Evolutionary conservation across 2,888 invertebrate genomes (phyloP), one percentile per base, ranked within the genome.

Genomic region (Agriopis marginaria): DNA sequence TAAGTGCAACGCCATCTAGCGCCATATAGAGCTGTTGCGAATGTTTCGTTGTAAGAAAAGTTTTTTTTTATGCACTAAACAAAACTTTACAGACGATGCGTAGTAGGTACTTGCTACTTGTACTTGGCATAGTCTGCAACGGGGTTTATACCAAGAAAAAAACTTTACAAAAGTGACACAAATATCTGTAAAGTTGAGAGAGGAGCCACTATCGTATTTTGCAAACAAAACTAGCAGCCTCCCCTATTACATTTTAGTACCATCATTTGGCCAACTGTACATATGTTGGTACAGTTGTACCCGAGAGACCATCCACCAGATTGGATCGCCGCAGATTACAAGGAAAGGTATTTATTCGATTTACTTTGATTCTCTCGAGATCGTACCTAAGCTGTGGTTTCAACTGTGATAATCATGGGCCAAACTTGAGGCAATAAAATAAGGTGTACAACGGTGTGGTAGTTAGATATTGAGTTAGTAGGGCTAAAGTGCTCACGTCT

Each of bases 271-370:
- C 23, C 45, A 58, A 12, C 10, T 32, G 17, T 3, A 23, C 32
- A 8, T 23, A 23, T 11, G 23, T 23, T 17, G 7, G 2, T 59
- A 59, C 53, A 60, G 54, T 66, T 32, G 66, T 55, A 32, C 66
- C 66, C 62, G 17, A 45, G 67, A 51, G 62, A 51, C 67, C 45
- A 40, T 39, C 47, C 58, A 58, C 42, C 3, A 55, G 40, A 67
- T 67, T 67, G 67, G 62, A 63, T 51, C 17, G 58, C 66, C 42
- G 49, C 56, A 55, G 55, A 61, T 66, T 61, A 66, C 55, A 51
- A 55, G 39, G 14, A 56, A 32, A 68, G n/a, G 58, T 58, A 56
- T n/a, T 51, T 62, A 54, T 59, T 47, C 53, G 63, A 63, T 68
- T 68, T 49, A 11, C 47, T 59, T 58, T 53, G 10, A 49, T 47